Evolutionary conservation across 2,888 invertebrate species (phyloP), one percentile per base, ranked within the genome.

Genomic region (Cremastobaeus sp.): DNA sequence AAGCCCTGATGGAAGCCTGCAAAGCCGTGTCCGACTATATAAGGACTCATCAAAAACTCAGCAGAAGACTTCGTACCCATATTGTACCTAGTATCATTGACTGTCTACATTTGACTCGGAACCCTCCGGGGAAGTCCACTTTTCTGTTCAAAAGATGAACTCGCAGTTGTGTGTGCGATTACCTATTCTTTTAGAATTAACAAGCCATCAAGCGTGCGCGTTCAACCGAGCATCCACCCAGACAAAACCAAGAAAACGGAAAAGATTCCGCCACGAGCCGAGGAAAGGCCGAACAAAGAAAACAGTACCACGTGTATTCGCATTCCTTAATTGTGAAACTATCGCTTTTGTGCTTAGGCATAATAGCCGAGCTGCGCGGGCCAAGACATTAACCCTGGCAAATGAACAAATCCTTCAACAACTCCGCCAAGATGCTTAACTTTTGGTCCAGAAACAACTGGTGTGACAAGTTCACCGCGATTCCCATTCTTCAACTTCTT

Each of bases 291-390:
- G 76, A 81, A 82, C 81, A 77, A 80, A 76, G 60, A 62, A 66
- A 39, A 21, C 69, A 57, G 74, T 60, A 77, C 21, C 71, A 70
- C 69, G 64, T 68, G 75, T 71, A 69, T 66, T 66, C 72, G 74
- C 76, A 69, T 72, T 76, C 75, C 83, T 84, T 85, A 85, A 86
- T 85, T 85, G 84, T 84, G 76, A 84, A 83, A 80, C 82, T 84
- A 85, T 86, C 83, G 84, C 84, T 84, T 85, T 85, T 85, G 85
- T 85, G 78, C 80, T 83, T 80, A 54, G 77, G 83, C 81, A 82
- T 84, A 86, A 86, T 87, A 85, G 85, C 79, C 81, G 79, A 70
- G 79, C 81, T 79, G 82, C 77, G 74, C 52, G 55, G 71, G 45
- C 79, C 80, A 62, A 84, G 79, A 79, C 80, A 82, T 81, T 80